Conservation (phyloP, 37 sponge, comb jelly and placozoan species). For the Halisarca cf. caerulea region DNA sequence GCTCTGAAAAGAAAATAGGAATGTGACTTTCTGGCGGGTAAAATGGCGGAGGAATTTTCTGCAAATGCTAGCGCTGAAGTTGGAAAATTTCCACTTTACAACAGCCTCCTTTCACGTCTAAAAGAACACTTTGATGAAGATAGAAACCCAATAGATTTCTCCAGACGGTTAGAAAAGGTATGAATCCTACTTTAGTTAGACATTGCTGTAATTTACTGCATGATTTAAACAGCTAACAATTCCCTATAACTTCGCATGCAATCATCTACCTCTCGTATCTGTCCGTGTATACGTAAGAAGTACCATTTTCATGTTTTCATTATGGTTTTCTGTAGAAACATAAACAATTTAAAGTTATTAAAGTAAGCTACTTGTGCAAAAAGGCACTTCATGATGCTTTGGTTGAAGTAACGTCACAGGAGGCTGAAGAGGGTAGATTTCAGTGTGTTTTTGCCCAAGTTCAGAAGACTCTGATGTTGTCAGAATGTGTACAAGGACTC, state of each 20-base stretch:
- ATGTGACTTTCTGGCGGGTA: no score
- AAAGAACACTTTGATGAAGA: neutral
- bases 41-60: neutral
- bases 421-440: neutral
- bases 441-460: neutral
- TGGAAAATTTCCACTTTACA: neutral
- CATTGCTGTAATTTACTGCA: no score
- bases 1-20: no score
- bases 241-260: no score
- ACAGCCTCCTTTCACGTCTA: neutral
- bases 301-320: no score
- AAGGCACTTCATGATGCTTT: neutral
- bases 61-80: no score
- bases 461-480: neutral
- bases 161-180: neutral
- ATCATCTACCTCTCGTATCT: no score
- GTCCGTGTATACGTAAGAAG: no score
- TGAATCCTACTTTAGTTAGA: no score
- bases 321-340: no score
- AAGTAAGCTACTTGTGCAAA: neutral
- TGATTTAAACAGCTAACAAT: no score
- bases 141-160: neutral
- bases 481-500: neutral
- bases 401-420: neutral
- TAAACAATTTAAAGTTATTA: neutral